A percentile compares a stretch with the other conserved stretches of the same genome.
Conservation (phyloP, 2,888 invertebrate species). For the Sepioteuthis lessoniana region DNA sequence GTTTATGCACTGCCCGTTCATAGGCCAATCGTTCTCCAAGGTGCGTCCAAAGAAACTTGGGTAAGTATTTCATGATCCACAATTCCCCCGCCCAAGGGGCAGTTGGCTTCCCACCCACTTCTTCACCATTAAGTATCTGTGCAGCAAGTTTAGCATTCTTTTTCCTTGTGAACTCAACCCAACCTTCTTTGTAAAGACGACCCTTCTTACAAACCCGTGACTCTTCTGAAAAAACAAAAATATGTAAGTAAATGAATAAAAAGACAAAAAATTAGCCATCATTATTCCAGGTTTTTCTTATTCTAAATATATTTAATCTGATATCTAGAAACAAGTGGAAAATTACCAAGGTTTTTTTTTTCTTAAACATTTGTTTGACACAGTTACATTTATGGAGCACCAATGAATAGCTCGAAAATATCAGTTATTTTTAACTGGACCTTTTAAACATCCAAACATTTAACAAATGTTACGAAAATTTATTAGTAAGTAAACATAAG, state of each 20-base stretch:
- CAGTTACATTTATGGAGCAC: background rate
- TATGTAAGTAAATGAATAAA: too few relatives aligned
- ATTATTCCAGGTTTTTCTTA: background rate
- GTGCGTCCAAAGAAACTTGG: conserved; percentile 95
- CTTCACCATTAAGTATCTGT: conserved; percentile 85
- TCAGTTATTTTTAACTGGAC: background rate
- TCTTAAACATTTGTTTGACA: background rate
- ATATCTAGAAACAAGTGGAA: too few relatives aligned
- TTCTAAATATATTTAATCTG: background rate
- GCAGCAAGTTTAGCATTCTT: conserved; percentile 91
- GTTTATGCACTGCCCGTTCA: conserved; percentile 90
- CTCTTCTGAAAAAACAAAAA: conserved; percentile 61
- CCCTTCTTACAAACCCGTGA: conserved; percentile 63
- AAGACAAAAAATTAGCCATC: background rate
- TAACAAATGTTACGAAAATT: too few relatives aligned
- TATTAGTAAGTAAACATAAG: too few relatives aligned
- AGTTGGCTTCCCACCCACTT: conserved; percentile 53
- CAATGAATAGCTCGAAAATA: background rate
- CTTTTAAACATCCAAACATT: too few relatives aligned
- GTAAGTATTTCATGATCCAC: conserved; percentile 97
- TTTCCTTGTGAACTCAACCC: conserved; percentile 95
- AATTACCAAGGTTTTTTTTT: background rate
- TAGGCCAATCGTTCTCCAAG: conserved; percentile 93
- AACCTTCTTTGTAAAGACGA: conserved; percentile 83
- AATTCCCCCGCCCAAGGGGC: conserved; percentile 85